phyloP scores from a whole-genome alignment of 1,140 invertebrate species.

The Bombus ignitus region DNA sequence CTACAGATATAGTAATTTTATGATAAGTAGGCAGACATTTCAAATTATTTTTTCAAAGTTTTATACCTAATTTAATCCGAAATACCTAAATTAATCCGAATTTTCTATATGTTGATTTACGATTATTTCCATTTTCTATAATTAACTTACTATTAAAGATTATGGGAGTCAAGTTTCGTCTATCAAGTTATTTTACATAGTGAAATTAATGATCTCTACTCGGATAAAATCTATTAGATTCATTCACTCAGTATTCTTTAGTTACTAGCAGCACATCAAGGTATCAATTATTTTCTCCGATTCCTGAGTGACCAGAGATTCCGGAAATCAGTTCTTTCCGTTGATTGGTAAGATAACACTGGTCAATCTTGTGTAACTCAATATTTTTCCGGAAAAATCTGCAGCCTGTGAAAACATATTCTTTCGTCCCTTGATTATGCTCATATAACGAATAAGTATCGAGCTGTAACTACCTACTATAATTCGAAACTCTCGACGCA shows the following conservation, averaged over 20 bases:
- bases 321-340: conserved; percentile 40
- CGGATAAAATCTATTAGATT: not conserved
- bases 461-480: no score
- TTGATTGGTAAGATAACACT: conserved; percentile 76
- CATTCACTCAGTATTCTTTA: conserved; percentile 44
- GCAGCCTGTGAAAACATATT: conserved; percentile 15
- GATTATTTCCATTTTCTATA: no score
- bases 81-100: no score
- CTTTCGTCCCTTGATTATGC: not conserved
- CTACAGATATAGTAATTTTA: no score
- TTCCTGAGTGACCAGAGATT: conserved; percentile 49
- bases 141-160: no score
- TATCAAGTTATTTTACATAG: not conserved
- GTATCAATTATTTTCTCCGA: conserved; percentile 64
- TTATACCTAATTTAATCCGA: no score
- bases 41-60: no score
- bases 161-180: not conserved
- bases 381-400: conserved; percentile 33
- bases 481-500: no score
- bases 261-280: conserved; percentile 50
- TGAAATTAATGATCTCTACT: not conserved
- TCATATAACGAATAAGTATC: conserved; percentile 7
- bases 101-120: no score
- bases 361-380: conserved; percentile 47
- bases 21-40: no score